phyloP scores from a whole-genome alignment of 2,113 vertebrate genomes.

The Scophthalmus maximus region DNA sequence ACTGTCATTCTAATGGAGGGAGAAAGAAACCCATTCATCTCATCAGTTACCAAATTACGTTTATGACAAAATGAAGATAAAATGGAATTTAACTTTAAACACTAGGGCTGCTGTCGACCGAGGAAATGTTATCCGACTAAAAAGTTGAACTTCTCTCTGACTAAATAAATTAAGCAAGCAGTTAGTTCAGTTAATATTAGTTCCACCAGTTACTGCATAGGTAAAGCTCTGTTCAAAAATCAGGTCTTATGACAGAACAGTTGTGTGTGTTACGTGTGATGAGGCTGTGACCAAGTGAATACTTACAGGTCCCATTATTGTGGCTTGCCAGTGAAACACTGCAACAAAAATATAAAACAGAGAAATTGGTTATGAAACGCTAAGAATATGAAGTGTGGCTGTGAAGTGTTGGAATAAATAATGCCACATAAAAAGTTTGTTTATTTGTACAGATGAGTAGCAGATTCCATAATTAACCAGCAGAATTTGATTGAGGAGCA shows the following conservation, averaged over 20 bases:
- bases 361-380: conserved; percentile 48
- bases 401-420: not conserved
- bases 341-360: conserved; percentile 77
- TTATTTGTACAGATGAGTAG: not conserved
- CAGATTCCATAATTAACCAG: too few relatives aligned
- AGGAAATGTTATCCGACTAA: not conserved
- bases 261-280: not conserved
- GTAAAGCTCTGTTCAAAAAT: not conserved
- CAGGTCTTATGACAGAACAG: too few relatives aligned
- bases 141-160: not conserved
- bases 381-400: conserved; percentile 3
- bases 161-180: not conserved
- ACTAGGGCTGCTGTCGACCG: not conserved
- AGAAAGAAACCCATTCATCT: conserved; percentile 7
- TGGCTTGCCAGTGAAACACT: conserved; percentile 99
- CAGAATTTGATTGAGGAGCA: too few relatives aligned
- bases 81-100: not conserved
- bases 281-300: conserved; percentile 17
- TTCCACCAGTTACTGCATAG: not conserved
- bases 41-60: not conserved
- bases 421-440: conserved; percentile 14
- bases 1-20: conserved; percentile 93
- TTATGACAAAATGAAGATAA: not conserved
- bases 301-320: conserved; percentile 99
- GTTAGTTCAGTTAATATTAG: not conserved